A percentile compares a stretch with the other conserved stretches of the same genome.
phyloP scores from a whole-genome alignment of 2,113 vertebrate genomes.

The Xenopus tropicalis region UCB_Xtro_10.0 CM004452.2:39637001-39637500 shows the following conservation, averaged over 20 bases:
- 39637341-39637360: constrained; percentile 6
- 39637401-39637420: constrained; percentile 29
- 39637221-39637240: constrained; percentile 17
- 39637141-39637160: neutral
- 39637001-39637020: constrained; percentile 23
- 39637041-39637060: constrained; percentile 23
- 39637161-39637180: neutral
- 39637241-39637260: neutral
- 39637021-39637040: constrained; percentile 25
- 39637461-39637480: constrained; percentile 38
- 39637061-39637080: neutral
- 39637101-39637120: neutral
- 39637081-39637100: neutral
- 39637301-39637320: neutral
- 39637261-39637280: neutral
- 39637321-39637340: neutral
- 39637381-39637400: constrained; percentile 19
- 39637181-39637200: neutral
- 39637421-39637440: constrained; percentile 6
- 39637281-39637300: neutral
- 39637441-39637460: constrained; percentile 37
- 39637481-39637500: constrained; percentile 33
- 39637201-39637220: constrained; percentile 19
- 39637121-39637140: neutral
- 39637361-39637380: constrained; percentile 10